Percentiles rank a stretch among this genome's conserved stretches.
phyloP scores from a whole-genome alignment of 2,888 invertebrate species.

The Taphrorychus bicolor region DNA sequence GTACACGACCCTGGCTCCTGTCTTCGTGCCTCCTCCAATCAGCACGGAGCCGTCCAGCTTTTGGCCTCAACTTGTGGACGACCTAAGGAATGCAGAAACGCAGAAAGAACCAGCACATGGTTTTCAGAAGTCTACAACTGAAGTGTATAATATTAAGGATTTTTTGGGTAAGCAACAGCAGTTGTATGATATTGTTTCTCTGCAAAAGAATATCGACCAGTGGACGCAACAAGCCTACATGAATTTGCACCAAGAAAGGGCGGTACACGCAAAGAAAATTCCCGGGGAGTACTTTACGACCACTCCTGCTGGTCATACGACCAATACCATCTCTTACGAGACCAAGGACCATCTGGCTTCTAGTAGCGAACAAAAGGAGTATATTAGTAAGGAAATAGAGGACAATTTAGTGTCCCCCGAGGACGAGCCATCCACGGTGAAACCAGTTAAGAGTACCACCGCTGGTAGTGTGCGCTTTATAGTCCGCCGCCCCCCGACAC shows the following conservation, averaged over 20 bases:
- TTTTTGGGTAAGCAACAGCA: conserved; percentile 57
- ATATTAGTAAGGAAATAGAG: conserved; percentile 43
- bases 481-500: conserved; percentile 45
- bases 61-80: conserved; percentile 59
- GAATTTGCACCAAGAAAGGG: conserved; percentile 56
- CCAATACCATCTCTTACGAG: too few relatives aligned
- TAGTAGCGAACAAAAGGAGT: conserved; percentile 49
- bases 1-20: conserved; percentile 54
- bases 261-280: conserved; percentile 69
- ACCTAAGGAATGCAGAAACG: conserved; percentile 63
- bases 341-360: conserved; percentile 49
- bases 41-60: conserved; percentile 48
- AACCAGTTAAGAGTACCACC: conserved; percentile 30
- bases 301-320: conserved; percentile 57
- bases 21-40: conserved; percentile 53
- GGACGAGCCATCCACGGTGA: background rate
- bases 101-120: conserved; percentile 59
- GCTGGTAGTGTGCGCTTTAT: conserved; percentile 37
- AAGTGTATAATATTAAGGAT: conserved; percentile 63
- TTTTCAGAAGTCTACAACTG: conserved; percentile 48
- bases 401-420: conserved; percentile 48
- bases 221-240: conserved; percentile 82
- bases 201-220: conserved; percentile 84
- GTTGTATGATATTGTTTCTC: conserved; percentile 73
- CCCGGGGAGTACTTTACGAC: conserved; percentile 78